These are phyloP conservation scores for Podiceps cristatus DNA, from an alignment of 2,113 vertebrate species.

Conservation along the genomic window DNA sequence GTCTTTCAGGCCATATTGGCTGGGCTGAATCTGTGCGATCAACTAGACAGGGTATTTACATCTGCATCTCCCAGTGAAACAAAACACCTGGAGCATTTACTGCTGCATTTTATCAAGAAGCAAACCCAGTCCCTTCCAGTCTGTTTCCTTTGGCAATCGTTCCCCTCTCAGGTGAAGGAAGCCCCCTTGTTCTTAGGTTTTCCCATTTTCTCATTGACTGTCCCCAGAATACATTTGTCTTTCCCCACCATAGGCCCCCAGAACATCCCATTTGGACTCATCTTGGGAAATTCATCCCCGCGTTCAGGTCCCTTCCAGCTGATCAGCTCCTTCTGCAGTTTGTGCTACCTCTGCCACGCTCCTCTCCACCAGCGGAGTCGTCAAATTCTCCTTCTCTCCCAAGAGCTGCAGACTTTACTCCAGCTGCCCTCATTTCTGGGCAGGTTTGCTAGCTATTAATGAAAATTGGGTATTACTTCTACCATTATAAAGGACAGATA, in stretches of 20 bases:
- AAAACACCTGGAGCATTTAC: neutral
- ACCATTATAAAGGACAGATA: neutral
- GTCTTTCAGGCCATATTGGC: neutral
- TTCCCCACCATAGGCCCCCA: neutral
- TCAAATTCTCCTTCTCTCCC: neutral
- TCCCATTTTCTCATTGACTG: neutral
- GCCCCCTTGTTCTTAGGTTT: neutral
- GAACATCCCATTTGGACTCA: neutral
- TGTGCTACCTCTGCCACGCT: accelerated
- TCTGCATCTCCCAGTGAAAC: neutral
- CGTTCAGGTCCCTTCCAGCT: neutral
- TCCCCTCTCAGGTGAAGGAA: neutral
- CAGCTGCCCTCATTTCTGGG: neutral
- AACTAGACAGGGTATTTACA: neutral
- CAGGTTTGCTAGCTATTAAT: neutral
- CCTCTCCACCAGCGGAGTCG: neutral
- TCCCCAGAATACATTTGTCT: neutral
- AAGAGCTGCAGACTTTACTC: neutral
- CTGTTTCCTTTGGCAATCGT: neutral
- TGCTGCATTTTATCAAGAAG: neutral
- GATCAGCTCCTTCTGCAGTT: neutral
- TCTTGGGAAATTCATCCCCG: accelerated
- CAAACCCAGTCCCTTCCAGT: neutral
- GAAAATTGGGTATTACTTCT: neutral
- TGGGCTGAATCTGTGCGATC: neutral